A percentile compares a stretch with the other conserved stretches of the same genome.
phyloP scores from a whole-genome alignment of 2,797 vertebrate species.

The Phoxinus dragarum region DNA sequence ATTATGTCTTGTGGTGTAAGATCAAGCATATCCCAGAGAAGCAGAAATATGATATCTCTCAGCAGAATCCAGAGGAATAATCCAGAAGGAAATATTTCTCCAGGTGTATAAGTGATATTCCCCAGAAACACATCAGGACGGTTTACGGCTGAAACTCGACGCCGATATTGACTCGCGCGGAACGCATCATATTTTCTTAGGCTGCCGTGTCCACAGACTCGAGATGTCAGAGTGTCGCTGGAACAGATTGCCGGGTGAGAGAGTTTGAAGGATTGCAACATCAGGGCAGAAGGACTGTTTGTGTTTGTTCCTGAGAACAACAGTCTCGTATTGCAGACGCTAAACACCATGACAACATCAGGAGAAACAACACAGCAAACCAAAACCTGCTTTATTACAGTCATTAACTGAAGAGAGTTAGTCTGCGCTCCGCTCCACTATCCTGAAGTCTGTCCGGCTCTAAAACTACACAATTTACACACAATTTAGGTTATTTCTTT shows the following conservation, averaged over 20 bases:
- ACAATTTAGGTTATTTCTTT: not conserved
- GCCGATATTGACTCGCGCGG: constrained; percentile 3
- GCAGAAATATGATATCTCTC: not conserved
- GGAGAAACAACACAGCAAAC: not conserved
- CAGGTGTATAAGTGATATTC: constrained; percentile 25
- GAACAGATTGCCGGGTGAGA: not conserved
- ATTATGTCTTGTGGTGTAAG: not conserved
- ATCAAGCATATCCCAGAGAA: not conserved
- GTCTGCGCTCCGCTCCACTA: not conserved
- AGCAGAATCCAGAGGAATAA: not conserved
- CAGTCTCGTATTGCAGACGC: not conserved
- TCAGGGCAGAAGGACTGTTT: not conserved
- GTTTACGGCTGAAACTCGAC: constrained; percentile 23
- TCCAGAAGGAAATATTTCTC: constrained; percentile 12
- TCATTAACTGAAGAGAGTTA: not conserved
- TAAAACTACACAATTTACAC: too few species aligned
- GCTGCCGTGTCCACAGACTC: constrained; percentile 26
- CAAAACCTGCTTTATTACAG: not conserved
- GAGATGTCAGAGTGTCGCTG: not conserved
- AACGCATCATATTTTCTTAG: constrained; percentile 43
- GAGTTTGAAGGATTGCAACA: constrained; percentile 49
- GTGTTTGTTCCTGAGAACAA: constrained; percentile 34
- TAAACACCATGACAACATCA: constrained; percentile 20
- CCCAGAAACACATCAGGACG: constrained; percentile 26
- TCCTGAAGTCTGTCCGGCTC: not conserved